A percentile compares a stretch with the other conserved stretches of the same genome.
These are phyloP conservation scores for Pantherophis vulpinus DNA, from an alignment of 2,797 vertebrate genomes.

Conservation along the genomic window DNA sequence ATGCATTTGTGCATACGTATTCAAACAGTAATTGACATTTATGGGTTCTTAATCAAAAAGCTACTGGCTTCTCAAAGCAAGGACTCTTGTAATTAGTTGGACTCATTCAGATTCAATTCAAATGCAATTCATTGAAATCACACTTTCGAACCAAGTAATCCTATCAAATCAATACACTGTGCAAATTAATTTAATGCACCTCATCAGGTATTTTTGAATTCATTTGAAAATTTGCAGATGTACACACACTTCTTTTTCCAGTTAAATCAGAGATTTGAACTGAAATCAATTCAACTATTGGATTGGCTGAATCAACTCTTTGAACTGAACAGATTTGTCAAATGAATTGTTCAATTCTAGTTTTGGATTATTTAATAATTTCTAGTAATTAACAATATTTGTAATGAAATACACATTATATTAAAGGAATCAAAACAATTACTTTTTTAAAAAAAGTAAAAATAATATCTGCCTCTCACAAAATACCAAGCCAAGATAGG, in stretches of 20 bases:
- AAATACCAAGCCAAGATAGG: background rate
- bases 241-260: background rate
- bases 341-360: background rate
- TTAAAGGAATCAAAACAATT: background rate
- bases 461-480: background rate
- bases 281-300: background rate
- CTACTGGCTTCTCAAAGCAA: constrained; percentile 46
- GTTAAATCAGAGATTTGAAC: background rate
- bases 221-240: background rate
- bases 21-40: constrained; percentile 23
- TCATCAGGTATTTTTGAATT: background rate
- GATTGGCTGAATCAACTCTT: background rate
- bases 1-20: constrained; percentile 17
- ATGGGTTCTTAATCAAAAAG: constrained; percentile 42
- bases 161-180: background rate
- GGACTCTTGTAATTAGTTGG: constrained; percentile 23
- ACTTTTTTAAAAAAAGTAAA: background rate
- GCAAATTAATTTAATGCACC: background rate
- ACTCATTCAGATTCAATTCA: background rate
- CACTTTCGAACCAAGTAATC: background rate
- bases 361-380: background rate
- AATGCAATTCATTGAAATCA: background rate
- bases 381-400: constrained; percentile 45
- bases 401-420: constrained; percentile 28
- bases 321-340: background rate